Conservation (phyloP, 2,888 invertebrate genomes). For the Drosophila monieri region DNA sequence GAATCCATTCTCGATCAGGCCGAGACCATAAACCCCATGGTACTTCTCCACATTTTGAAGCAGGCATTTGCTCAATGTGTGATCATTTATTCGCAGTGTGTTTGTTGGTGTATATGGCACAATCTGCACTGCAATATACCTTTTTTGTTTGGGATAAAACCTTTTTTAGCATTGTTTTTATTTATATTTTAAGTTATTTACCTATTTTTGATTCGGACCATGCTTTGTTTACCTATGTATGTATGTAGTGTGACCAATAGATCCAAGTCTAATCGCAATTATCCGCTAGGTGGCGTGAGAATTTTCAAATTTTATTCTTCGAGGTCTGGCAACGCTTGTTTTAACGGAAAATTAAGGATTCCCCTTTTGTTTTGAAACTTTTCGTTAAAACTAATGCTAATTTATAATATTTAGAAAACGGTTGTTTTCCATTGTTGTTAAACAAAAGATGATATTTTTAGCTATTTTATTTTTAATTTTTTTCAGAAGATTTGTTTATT, state of each 20-base stretch:
- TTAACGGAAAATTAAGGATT: background rate
- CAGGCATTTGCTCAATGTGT: constrained; percentile 84
- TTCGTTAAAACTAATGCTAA: no score
- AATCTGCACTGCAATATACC: constrained; percentile 89
- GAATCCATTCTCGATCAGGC: constrained; percentile 89
- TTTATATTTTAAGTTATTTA: constrained; percentile 64
- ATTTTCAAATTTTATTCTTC: background rate
- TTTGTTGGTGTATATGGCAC: constrained; percentile 80
- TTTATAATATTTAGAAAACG: no score
- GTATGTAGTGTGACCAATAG: background rate
- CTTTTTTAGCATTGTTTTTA: constrained; percentile 5
- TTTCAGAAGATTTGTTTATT: no score
- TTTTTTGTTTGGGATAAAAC: constrained; percentile 67
- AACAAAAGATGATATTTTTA: no score
- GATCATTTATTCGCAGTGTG: constrained; percentile 84
- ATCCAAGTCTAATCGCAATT: background rate
- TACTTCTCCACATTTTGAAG: constrained; percentile 87
- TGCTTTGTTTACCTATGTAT: constrained; percentile 61
- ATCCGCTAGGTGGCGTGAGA: background rate
- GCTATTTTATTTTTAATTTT: no score
- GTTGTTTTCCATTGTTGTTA: no score
- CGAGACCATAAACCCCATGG: constrained; percentile 91
- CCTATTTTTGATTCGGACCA: constrained; percentile 89
- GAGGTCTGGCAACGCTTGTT: background rate
- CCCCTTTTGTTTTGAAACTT: no score